Conservation (phyloP, 2,888 invertebrate species). For the Boloria selene region DNA sequence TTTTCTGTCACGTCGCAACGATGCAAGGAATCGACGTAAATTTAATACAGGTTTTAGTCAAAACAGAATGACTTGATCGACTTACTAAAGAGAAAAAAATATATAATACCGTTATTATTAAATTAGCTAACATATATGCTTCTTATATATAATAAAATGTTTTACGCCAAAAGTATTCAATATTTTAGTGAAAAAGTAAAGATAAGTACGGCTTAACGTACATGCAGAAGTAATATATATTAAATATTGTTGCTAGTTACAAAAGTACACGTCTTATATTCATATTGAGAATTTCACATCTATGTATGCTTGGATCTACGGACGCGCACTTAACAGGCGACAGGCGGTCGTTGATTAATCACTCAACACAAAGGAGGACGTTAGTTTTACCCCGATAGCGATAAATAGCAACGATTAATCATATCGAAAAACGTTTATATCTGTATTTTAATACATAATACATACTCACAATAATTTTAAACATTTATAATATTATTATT, state of each 20-base stretch:
- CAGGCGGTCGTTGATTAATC: slow-evolving; percentile 36
- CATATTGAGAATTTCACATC: slow-evolving; percentile 19
- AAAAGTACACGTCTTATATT: not conserved
- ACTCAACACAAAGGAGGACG: slow-evolving; percentile 35
- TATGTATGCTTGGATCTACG: slow-evolving; percentile 6
- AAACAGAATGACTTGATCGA: no score
- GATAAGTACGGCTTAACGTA: no score
- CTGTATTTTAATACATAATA: not conserved
- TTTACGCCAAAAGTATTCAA: no score
- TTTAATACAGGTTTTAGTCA: no score
- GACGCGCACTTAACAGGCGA: slow-evolving; percentile 32
- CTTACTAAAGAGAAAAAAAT: no score
- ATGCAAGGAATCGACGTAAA: no score
- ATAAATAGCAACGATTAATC: slow-evolving; percentile 29
- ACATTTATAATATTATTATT: not conserved
- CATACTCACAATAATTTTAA: not conserved
- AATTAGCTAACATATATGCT: no score
- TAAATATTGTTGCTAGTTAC: not conserved
- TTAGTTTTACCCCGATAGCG: slow-evolving; percentile 28
- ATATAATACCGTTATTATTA: no score
- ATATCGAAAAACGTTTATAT: slow-evolving; percentile 1
- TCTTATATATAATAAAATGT: no score
- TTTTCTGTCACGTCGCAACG: no score
- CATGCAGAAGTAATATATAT: no score
- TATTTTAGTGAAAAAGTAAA: no score